Conservation (phyloP, 2,888 invertebrate genomes). For the Polydesmus complanatus region DNA sequence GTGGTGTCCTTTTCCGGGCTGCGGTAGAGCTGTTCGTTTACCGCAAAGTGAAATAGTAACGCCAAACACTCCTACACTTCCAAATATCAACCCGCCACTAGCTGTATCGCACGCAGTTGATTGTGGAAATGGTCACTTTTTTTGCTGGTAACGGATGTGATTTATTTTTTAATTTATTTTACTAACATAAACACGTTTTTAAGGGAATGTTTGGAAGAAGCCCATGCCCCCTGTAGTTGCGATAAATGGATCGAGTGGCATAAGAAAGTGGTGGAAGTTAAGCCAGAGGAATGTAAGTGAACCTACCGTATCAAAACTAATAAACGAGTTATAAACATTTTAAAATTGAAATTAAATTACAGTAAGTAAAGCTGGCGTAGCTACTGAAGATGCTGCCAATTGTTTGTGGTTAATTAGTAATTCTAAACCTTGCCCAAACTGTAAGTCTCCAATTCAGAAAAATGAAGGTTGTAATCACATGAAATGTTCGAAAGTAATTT, state of each 20-base stretch:
- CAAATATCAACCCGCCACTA: conserved; percentile 25
- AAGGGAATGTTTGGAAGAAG: conserved; percentile 45
- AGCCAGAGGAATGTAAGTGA: conserved; percentile 42
- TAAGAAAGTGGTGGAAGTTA: conserved; percentile 46
- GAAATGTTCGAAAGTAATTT: conserved; percentile 53
- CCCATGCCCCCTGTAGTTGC: conserved; percentile 53
- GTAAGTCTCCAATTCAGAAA: conserved; percentile 54
- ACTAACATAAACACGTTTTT: conserved; percentile 15
- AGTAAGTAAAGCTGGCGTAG: conserved; percentile 34
- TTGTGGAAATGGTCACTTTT: conserved; percentile 54
- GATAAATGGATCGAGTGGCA: conserved; percentile 48
- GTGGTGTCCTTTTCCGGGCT: conserved; percentile 54
- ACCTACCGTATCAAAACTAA: neutral
- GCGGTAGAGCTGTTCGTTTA: conserved; percentile 48
- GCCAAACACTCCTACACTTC: conserved; percentile 18
- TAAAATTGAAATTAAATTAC: conserved; percentile 26
- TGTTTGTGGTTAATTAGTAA: conserved; percentile 54
- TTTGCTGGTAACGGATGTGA: conserved; percentile 44
- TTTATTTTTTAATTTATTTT: conserved; percentile 2
- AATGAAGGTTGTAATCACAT: conserved; percentile 59
- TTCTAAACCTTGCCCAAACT: conserved; percentile 54
- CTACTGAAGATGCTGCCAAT: conserved; percentile 46
- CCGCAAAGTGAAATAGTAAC: conserved; percentile 41
- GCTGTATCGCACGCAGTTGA: conserved; percentile 48
- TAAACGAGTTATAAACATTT: neutral